Evolutionary conservation across 1,140 invertebrate genomes (phyloP).

Genomic region (Megalonaias nervosa): DNA sequence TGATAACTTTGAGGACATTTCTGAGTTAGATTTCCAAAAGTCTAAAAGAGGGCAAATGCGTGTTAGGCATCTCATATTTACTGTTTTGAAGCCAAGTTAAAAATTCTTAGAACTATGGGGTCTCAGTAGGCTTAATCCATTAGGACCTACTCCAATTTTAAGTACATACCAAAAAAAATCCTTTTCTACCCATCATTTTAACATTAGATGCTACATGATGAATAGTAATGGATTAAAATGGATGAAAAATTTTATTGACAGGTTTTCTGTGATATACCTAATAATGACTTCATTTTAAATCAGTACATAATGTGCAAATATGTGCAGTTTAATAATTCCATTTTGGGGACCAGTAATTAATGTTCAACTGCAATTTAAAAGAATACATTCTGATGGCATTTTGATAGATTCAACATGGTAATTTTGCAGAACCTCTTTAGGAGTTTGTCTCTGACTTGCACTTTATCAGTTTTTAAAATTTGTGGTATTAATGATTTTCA

Average conservation of each 20-base stretch:
- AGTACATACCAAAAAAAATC: too few species aligned
- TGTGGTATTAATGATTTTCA: slow-evolving; percentile 29
- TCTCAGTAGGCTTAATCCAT: too few species aligned
- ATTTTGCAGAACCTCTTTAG: background rate
- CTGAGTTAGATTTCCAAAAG: too few species aligned
- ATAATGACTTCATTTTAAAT: background rate
- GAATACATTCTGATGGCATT: background rate
- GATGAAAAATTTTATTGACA: background rate
- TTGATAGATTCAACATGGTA: background rate
- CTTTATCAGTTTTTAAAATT: background rate
- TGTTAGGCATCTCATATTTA: too few species aligned
- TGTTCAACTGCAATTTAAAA: background rate
- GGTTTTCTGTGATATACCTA: background rate
- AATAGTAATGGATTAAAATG: background rate
- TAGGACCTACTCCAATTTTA: too few species aligned
- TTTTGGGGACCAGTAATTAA: background rate
- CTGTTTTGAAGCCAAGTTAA: too few species aligned
- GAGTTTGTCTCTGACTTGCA: background rate
- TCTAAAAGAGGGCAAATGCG: too few species aligned
- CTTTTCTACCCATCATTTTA: too few species aligned
- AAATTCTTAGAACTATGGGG: too few species aligned
- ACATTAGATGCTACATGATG: too few species aligned
- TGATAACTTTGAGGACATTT: too few species aligned
- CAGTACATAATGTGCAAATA: too few species aligned
- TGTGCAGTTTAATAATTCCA: background rate